phyloP scores from a whole-genome alignment of 2,113 vertebrate species.

The Nerophis lumbriciformis region DNA sequence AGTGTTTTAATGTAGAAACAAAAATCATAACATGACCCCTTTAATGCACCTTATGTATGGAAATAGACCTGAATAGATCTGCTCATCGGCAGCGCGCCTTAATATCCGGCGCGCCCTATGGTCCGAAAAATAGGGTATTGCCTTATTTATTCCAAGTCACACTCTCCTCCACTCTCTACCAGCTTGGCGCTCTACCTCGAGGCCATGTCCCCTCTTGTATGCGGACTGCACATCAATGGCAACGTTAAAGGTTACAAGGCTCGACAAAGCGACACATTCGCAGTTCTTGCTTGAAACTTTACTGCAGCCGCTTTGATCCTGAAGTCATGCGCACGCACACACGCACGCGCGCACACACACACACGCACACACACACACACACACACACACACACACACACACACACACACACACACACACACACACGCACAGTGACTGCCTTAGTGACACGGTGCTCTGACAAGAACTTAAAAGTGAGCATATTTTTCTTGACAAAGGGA shows the following conservation, averaged over 20 bases:
- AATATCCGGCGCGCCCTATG: too few species aligned
- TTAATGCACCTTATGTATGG: too few species aligned
- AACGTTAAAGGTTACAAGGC: slow-evolving; percentile 64
- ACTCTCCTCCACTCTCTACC: neutral
- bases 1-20: too few species aligned
- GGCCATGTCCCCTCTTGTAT: slow-evolving; percentile 49
- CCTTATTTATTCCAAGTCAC: neutral
- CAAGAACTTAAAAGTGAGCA: neutral
- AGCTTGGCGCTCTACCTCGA: slow-evolving; percentile 5
- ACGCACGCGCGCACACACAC: slow-evolving; percentile 1
- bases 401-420: neutral
- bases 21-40: too few species aligned
- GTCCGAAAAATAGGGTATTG: neutral
- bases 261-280: slow-evolving; percentile 55
- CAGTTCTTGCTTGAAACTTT: slow-evolving; percentile 50
- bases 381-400: neutral
- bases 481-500: slow-evolving; percentile 2
- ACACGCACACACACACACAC: too few species aligned
- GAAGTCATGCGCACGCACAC: slow-evolving; percentile 2
- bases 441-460: slow-evolving; percentile 1
- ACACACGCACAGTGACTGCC: neutral
- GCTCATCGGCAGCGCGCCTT: too few species aligned
- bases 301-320: slow-evolving; percentile 52
- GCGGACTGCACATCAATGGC: slow-evolving; percentile 60
- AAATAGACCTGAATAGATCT: too few species aligned